Evolutionary conservation across 2,888 invertebrate species (phyloP), one percentile per base, ranked within the genome.

Genomic region (Boloria euphrosyne): DNA sequence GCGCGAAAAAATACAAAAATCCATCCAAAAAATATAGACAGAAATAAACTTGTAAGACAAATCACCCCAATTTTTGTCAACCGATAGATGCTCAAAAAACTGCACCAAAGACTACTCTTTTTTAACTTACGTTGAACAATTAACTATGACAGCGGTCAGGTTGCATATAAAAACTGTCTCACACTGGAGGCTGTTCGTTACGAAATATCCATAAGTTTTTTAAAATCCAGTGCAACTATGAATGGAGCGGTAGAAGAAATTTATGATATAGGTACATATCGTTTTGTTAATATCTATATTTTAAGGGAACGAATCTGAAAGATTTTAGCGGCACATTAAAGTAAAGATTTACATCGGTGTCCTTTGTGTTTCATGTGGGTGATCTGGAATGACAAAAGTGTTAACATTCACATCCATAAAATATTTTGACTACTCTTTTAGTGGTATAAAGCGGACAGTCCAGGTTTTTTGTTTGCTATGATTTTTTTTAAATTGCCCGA

Each of bases 401-500:
- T 89, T 88, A 90, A 91, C 90, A 86, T 88, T 80, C 80, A 81
- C 78, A 78, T 77, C 83, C 85, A 86, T 91, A 90, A 90, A 92
- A 92, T 92, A 91, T 92, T 91, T 91, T 90, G 91, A 91, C 89
- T 87, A 82, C 88, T 89, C 82, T 82, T 81, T 89, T 85, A 86
- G 82, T 82, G 73, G 79, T 78, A 75, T 69, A 81, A 80, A 81
- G 78, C 68, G 68, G 83, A 82, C 82, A 81, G 75, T 71, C 75
- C 70, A 60, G 69, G 70, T 71, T 68, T 44, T 51, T 62, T 49
- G 70, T 71, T 68, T 44, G 46, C 57, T 43, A 50, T 58, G 53
- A 13, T 27, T 53, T 54, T n/a, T 46, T 22, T 65, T 0, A 16
- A 13, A 38, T 49, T 59, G 7, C 14, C 4, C n/a, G n/a, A n/a